Conservation (phyloP, 2,888 invertebrate species). For the Napeogenes inachia region DNA sequence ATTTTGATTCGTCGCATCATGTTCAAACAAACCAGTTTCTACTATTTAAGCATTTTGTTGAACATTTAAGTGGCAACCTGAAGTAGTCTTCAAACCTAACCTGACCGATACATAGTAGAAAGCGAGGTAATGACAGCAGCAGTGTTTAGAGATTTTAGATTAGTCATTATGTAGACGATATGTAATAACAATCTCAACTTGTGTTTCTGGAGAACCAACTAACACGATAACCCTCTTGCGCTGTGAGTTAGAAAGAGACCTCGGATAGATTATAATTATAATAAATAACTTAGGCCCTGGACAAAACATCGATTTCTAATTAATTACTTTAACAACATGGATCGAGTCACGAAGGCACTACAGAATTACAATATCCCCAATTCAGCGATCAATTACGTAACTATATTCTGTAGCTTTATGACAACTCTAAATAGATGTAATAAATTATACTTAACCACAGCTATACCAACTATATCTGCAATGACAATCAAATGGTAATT, state of each 20-base stretch:
- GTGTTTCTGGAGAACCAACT: constrained; percentile 58
- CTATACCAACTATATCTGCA: too few relatives aligned
- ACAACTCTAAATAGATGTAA: too few relatives aligned
- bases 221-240: constrained; percentile 59
- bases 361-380: constrained; percentile 17
- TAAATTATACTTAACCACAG: too few relatives aligned
- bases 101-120: constrained; percentile 4
- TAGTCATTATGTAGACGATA: constrained; percentile 24
- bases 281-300: neutral
- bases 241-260: too few relatives aligned
- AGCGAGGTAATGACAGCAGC: neutral
- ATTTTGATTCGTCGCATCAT: constrained; percentile 53
- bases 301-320: too few relatives aligned
- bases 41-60: constrained; percentile 20
- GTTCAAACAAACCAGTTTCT: constrained; percentile 63
- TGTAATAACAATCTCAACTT: constrained; percentile 37
- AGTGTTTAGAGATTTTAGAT: constrained; percentile 14
- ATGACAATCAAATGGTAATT: too few relatives aligned
- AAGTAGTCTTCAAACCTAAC: constrained; percentile 3
- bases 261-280: neutral
- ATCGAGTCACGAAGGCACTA: constrained; percentile 46
- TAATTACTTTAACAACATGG: too few relatives aligned
- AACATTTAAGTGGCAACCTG: constrained; percentile 16
- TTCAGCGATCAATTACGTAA: constrained; percentile 25
- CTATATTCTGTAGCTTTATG: constrained; percentile 14